These are phyloP conservation scores for Celastrina argiolus DNA, from an alignment of 2,888 invertebrate genomes.

Conservation along the genomic window DNA sequence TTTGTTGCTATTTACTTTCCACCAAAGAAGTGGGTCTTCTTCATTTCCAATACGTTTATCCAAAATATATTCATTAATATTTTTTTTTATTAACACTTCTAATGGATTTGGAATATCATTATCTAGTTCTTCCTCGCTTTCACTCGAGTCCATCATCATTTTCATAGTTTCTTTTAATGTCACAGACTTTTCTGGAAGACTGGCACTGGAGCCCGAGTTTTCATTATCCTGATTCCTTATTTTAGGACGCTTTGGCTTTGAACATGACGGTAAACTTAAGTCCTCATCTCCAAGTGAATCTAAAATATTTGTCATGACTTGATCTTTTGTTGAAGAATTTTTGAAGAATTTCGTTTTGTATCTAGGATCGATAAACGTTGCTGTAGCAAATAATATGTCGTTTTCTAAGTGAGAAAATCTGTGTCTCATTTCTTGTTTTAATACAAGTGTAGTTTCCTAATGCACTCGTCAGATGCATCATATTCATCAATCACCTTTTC, in stretches of 20 bases:
- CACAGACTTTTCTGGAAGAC: slow-evolving; percentile 30
- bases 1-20: slow-evolving; percentile 32
- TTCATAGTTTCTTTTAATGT: slow-evolving; percentile 30
- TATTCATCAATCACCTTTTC: slow-evolving; percentile 31
- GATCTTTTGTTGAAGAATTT: slow-evolving; percentile 29
- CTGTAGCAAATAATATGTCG: slow-evolving; percentile 33
- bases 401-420: slow-evolving; percentile 34
- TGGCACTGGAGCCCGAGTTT: slow-evolving; percentile 27
- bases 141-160: slow-evolving; percentile 27
- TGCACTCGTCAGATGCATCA: slow-evolving; percentile 28
- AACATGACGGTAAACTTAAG: slow-evolving; percentile 22
- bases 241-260: slow-evolving; percentile 26
- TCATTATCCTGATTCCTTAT: slow-evolving; percentile 27
- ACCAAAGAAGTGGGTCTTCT: slow-evolving; percentile 32
- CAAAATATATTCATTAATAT: slow-evolving; percentile 30
- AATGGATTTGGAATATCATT: slow-evolving; percentile 31
- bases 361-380: slow-evolving; percentile 32
- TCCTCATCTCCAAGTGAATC: slow-evolving; percentile 28
- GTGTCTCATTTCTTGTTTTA: slow-evolving; percentile 30
- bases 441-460: slow-evolving; percentile 23
- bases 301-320: slow-evolving; percentile 29
- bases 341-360: slow-evolving; percentile 28
- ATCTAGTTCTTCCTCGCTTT: slow-evolving; percentile 29
- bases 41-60: slow-evolving; percentile 34
- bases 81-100: slow-evolving; percentile 29